A percentile compares a stretch with the other conserved stretches of the same genome.
phyloP scores from a whole-genome alignment of 2,888 invertebrate species.

The Hyposoter didymator region DNA sequence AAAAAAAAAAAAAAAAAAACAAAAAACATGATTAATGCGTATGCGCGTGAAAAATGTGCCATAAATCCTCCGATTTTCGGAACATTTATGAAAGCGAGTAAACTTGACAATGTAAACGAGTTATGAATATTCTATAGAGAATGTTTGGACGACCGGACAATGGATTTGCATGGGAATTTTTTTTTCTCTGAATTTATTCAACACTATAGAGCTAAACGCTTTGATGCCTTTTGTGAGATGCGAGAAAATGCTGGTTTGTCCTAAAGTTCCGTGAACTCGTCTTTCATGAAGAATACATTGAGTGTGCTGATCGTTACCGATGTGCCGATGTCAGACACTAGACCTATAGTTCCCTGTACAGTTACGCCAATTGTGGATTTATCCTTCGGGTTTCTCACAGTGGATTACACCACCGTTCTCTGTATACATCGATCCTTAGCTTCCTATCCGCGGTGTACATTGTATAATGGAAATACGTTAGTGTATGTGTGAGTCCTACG shows the following conservation, averaged over 20 bases:
- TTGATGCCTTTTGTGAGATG: neutral
- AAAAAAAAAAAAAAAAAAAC: no score
- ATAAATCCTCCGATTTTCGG: neutral
- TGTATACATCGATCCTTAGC: constrained; percentile 51
- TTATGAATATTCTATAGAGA: neutral
- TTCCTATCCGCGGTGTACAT: neutral
- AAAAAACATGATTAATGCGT: neutral
- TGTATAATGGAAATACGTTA: constrained; percentile 16
- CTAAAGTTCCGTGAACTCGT: constrained; percentile 20
- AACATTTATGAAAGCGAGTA: neutral
- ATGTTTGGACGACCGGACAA: neutral
- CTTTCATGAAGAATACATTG: neutral
- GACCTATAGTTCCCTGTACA: constrained; percentile 9
- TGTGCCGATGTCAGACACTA: constrained; percentile 12
- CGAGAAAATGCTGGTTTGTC: neutral
- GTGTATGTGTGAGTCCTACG: neutral
- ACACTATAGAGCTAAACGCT: neutral
- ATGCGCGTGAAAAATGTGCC: neutral
- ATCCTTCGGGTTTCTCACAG: constrained; percentile 58
- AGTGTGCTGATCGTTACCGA: constrained; percentile 41
- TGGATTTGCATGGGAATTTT: constrained; percentile 5
- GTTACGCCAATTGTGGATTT: constrained; percentile 53
- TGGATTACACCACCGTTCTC: constrained; percentile 50
- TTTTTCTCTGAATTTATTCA: neutral
- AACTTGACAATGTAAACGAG: neutral